Base-by-base conservation (phyloP, 2,888 invertebrate species). In the Clostera curtula region DNA sequence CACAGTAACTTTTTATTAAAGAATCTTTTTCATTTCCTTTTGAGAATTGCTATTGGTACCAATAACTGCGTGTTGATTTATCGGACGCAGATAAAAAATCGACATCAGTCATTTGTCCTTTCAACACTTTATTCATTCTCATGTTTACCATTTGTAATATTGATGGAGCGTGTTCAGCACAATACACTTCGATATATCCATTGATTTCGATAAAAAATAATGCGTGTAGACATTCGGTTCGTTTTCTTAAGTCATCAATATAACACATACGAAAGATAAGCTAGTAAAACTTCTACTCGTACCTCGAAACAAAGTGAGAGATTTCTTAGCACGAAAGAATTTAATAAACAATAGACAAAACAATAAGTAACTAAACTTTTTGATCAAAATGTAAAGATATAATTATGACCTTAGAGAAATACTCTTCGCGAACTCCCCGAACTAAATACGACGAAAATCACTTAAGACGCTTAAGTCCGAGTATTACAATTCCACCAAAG, bases 381-480 rank as follows among this genome's bases (percentile, higher is more conserved):
- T 33, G 34, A 41, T 44, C 42, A 37, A 41, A 48, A 53, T 54
- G 62, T 56, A 58, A 47, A 43, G 49, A 67, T 68, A 71, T 64
- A 72, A 73, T 72, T 73, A 72, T 64, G 63, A 49, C 49, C 42
- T 54, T 38, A 52, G 48, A 49, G 50, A 54, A 58, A 66, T 71
- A 71, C 43, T 63, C 63, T 48, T 37, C 39, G 43, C 51, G 40
- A 59, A 66, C 58, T 66, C 15, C 49, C 43, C 46, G 52, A 65
- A 66, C 62, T 64, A 59, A 68, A 71, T 67, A 67, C 67, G 61
- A 69, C 54, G 69, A 65, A 68, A 70, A 64, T 59, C 65, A 58
- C 61, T 63, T 41, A 46, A 39, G 39, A 22, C 32, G 36, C 41
- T 45, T 43, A 40, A 49, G 42, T 56, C 64, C 53, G 46, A 56